These are phyloP conservation scores for Pseudococcus viburni DNA, from an alignment of 2,888 invertebrate species.

Conservation along the genomic window DNA sequence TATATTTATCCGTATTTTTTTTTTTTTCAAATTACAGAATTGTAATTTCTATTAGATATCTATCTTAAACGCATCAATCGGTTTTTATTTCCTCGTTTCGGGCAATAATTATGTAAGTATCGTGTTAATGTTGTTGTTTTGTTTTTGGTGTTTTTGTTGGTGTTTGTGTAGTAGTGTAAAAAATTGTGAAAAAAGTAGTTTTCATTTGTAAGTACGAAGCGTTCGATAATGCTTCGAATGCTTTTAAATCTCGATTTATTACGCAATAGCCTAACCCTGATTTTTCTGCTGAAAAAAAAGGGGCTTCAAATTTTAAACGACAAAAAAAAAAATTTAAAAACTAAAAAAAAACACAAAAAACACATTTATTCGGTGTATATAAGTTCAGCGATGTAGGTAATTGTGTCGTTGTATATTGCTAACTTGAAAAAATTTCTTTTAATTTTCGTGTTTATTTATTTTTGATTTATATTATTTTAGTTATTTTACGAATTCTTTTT, in stretches of 20 bases:
- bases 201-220: constrained; percentile 8
- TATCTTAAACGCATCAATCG: too few species aligned
- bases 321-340: not conserved
- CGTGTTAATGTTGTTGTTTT: not conserved
- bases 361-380: constrained; percentile 1
- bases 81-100: too few species aligned
- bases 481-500: constrained; percentile 36
- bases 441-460: constrained; percentile 12
- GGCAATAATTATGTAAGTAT: not conserved
- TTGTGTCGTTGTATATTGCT: constrained; percentile 39
- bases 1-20: too few species aligned
- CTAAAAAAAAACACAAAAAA: not conserved
- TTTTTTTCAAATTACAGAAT: too few species aligned
- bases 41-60: too few species aligned
- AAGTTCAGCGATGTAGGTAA: constrained; percentile 39
- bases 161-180: not conserved
- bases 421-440: not conserved
- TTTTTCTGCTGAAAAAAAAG: not conserved
- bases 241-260: not conserved
- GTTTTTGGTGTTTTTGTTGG: too few species aligned
- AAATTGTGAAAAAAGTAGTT: not conserved
- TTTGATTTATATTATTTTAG: constrained; percentile 27
- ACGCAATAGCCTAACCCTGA: not conserved
- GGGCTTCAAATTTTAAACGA: not conserved
- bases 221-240: not conserved